Percentiles rank a stretch among this genome's conserved stretches.
phyloP scores from a whole-genome alignment of 1,140 invertebrate genomes.

The Drosophila neocordata region DNA sequence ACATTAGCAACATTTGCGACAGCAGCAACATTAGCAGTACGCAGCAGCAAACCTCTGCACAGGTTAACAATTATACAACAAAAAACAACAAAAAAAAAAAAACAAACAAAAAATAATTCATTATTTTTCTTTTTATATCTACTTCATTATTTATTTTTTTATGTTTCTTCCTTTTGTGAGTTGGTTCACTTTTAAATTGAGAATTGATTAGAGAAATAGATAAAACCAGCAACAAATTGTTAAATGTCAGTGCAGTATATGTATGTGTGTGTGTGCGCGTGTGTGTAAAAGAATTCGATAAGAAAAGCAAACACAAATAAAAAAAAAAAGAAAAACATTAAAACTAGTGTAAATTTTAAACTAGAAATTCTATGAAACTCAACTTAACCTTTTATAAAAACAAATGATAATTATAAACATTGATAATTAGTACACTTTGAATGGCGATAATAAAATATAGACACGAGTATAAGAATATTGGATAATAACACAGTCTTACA shows the following conservation, averaged over 20 bases:
- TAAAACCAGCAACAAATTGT: neutral
- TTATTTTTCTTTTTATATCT: constrained; percentile 10
- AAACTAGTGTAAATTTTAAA: constrained; percentile 12
- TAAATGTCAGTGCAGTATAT: neutral
- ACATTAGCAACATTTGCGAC: constrained; percentile 9
- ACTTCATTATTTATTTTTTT: neutral
- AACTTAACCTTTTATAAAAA: neutral
- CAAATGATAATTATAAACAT: constrained; percentile 3
- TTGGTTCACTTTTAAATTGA: constrained; percentile 15
- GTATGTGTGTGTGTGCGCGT: neutral
- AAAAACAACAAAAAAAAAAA: constrained; percentile 26
- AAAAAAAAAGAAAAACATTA: neutral
- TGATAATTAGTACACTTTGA: constrained; percentile 9
- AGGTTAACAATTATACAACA: constrained; percentile 51
- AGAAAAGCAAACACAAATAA: neutral
- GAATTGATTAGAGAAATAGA: constrained; percentile 11
- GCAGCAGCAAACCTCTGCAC: constrained; percentile 40
- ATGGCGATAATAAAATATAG: neutral
- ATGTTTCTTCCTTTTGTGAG: constrained; percentile 1
- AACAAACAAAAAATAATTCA: constrained; percentile 22
- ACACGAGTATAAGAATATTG: neutral
- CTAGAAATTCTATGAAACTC: neutral
- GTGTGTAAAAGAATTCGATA: neutral
- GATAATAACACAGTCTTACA: neutral
- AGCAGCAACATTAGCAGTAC: constrained; percentile 21